Evolutionary conservation across 35 echinoderm and acorn worm species (phyloP), one percentile per base, ranked within the genome.

Genomic region (Holothuria glaberrima): DNA sequence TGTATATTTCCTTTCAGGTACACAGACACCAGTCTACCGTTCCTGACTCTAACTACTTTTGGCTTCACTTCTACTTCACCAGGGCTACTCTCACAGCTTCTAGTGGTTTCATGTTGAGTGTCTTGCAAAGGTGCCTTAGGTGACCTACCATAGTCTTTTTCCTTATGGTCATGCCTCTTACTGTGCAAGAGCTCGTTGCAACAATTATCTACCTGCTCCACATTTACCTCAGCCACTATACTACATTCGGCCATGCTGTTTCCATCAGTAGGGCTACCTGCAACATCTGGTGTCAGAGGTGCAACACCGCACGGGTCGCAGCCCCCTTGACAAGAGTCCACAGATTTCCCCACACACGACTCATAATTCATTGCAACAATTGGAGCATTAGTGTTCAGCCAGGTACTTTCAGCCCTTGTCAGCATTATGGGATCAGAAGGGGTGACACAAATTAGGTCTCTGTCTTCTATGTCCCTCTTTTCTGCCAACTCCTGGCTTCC

Each of bases 201-300:
- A 74, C 70, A 12, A 74, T 74, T 30, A 74, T 74, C 70, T 36
- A 74, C 70, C 70, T 29, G 30, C 70, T 74, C 70, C 70, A 74
- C 25, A 9, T 74, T 38, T 19, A 6, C 70, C 26, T 29, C 31
- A 4, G 31, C 32, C 31, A 74, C 31, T 6, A 29, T 54, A 54
- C 50, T 35, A 12, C 70, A 35, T 74, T 30, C 70, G 0, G 70
- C 18, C 25, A 74, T 74, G 70, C 32, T 35, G 18, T 74, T 74
- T 19, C 70, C 70, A 38, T 26, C 68, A 74, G 31, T 38, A 18
- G 70, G 70, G 30, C 7, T 74, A 38, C 70, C 70, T 38, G 9
- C 70, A 75, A 0, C 71, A 35, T 44, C 71, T 75, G 71, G 71
- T 36, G 38, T 38, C 38, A 22, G 36, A 44, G 71, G 30, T 0